Evolutionary conservation across 2,888 invertebrate species (phyloP), one percentile per base, ranked within the genome.

Genomic region (Drosophila borborema): DNA sequence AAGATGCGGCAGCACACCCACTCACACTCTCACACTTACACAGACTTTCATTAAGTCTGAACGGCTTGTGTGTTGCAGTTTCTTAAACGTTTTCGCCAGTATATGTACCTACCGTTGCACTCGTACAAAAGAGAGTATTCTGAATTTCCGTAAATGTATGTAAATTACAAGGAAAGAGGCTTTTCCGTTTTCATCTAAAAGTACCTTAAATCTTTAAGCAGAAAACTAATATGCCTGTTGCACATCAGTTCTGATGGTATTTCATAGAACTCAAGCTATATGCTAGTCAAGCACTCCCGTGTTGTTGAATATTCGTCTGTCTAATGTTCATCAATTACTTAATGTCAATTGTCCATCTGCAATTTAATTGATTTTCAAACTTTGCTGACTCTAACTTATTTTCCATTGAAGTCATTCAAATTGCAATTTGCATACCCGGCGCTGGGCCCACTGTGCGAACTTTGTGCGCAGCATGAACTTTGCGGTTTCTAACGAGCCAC

Each of bases 401-500:
- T 38, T 12, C 55, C 36, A 55, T 62, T 66, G 41, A 16, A 43
- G 43, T 28, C 46, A 46, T 67, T 72, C 60, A 61, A 54, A 79
- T 60, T 64, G 49, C 64, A 65, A 70, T 75, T 78, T 74, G 49
- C 77, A 71, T 74, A 46, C n/a, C 49, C 43, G 53, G 61, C 23
- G 55, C 38, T 28, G 6, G 20, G 18, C 58, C 55, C 68, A 72
- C 64, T 71, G 72, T 68, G 61, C 60, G 38, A 59, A 54, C 55
- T 70, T 68, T 70, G 64, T 20, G 46, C 64, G 48, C 67, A 38
- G 72, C 72, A 49, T 76, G 68, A 79, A 81, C 76, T 76, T 74
- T 79, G 76, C 40, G 76, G 73, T 40, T 69, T 69, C 66, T 69
- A 81, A 81, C 69, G 76, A 79, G 81, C 76, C 79, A 68, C 80